Percentiles rank a stretch among this genome's conserved stretches.
Evolutionary conservation across 2,113 vertebrate genomes (phyloP).

Genomic region (Forbesichthys papilliferus): DNA sequence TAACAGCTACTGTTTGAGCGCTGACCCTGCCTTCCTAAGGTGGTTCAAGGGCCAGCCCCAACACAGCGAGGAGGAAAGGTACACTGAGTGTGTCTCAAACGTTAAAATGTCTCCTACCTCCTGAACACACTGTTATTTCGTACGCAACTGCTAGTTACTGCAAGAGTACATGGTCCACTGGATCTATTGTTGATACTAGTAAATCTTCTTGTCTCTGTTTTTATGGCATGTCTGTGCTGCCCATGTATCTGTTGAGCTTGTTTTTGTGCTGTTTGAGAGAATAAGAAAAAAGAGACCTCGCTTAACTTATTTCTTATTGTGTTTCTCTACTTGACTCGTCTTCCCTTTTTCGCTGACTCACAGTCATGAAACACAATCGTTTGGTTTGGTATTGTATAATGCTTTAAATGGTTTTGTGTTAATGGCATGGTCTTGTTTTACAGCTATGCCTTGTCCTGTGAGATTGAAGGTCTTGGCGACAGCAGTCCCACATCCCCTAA

Average conservation of each 20-base stretch:
- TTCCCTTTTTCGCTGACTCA: background rate
- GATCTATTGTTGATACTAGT: slow-evolving; percentile 41
- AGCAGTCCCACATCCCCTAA: slow-evolving; percentile 83
- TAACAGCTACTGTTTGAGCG: slow-evolving; percentile 88
- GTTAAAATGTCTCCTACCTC: background rate
- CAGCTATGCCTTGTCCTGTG: slow-evolving; percentile 86
- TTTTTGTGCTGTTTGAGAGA: background rate
- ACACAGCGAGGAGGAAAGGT: slow-evolving; percentile 92
- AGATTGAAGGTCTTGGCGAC: slow-evolving; percentile 84
- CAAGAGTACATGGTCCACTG: slow-evolving; percentile 38
- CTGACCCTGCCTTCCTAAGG: slow-evolving; percentile 83
- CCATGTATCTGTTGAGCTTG: slow-evolving; percentile 40
- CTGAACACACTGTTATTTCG: slow-evolving; percentile 17
- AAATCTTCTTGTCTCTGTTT: slow-evolving; percentile 1
- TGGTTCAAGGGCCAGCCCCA: slow-evolving; percentile 87
- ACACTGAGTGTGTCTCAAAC: background rate
- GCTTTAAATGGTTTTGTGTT: slow-evolving; percentile 15
- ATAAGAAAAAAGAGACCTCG: background rate
- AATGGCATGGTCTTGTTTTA: slow-evolving; percentile 21
- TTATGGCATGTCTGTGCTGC: slow-evolving; percentile 22
- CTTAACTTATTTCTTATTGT: background rate
- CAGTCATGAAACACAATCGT: background rate
- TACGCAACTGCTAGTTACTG: slow-evolving; percentile 34
- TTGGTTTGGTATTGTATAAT: slow-evolving; percentile 5
- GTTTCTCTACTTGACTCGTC: background rate